These are phyloP conservation scores for Cherax destructor DNA, from an alignment of 1,140 invertebrate genomes.

Conservation along the genomic window DNA sequence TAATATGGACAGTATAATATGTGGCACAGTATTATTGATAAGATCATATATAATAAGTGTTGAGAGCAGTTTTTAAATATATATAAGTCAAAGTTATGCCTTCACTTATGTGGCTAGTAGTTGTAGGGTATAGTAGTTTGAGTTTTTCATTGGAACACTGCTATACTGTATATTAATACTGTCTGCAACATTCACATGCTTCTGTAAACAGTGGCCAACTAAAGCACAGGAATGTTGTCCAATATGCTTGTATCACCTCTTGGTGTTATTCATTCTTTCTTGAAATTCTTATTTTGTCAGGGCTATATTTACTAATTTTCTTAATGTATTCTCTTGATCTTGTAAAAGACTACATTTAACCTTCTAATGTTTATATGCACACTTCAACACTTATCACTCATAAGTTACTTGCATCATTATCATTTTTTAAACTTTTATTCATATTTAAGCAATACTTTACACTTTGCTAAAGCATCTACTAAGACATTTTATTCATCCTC, in stretches of 20 bases:
- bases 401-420: not conserved
- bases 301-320: not conserved
- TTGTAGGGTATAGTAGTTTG: not conserved
- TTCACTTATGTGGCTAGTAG: not conserved
- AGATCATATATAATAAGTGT: no score
- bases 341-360: not conserved
- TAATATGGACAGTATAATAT: no score
- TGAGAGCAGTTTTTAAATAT: no score
- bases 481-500: not conserved
- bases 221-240: conserved; percentile 38
- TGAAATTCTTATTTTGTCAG: not conserved
- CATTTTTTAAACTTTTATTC: not conserved
- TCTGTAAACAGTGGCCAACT: conserved; percentile 8
- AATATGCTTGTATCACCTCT: conserved; percentile 33
- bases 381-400: not conserved
- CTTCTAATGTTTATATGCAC: not conserved
- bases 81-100: no score
- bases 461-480: not conserved
- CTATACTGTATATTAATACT: not conserved
- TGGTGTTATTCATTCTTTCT: conserved; percentile 10
- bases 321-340: not conserved
- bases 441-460: not conserved
- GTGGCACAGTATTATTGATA: no score
- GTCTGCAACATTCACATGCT: conserved; percentile 11
- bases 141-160: not conserved